Percentiles rank a stretch among this genome's conserved stretches.
phyloP scores from a whole-genome alignment of 2,797 vertebrate genomes.

The Lerista edwardsae region DNA sequence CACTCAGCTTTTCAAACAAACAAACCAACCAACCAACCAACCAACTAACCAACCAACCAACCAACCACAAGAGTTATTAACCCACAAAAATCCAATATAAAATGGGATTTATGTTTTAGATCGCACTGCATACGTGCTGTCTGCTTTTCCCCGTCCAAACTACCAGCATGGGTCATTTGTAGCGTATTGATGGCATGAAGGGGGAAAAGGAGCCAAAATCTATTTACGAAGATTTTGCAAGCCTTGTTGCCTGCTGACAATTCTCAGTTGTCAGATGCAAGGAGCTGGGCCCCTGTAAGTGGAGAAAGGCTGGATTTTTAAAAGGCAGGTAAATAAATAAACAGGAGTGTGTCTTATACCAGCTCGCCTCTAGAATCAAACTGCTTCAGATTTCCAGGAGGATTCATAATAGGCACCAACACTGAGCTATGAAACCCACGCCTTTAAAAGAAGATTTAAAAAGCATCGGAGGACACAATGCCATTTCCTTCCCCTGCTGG shows the following conservation, averaged over 20 bases:
- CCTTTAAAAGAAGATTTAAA: background rate
- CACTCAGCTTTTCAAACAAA: too few species aligned
- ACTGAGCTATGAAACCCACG: background rate
- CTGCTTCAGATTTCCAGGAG: background rate
- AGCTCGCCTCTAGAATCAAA: constrained; percentile 4
- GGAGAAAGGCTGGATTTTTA: too few species aligned
- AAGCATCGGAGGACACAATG: background rate
- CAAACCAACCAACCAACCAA: too few species aligned
- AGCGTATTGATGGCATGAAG: background rate
- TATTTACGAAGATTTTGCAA: background rate
- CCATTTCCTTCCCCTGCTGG: background rate
- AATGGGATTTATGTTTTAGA: too few species aligned
- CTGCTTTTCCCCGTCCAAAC: too few species aligned
- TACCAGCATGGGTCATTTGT: background rate
- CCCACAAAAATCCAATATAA: too few species aligned
- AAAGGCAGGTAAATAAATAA: too few species aligned
- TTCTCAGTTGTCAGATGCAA: background rate
- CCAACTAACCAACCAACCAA: too few species aligned
- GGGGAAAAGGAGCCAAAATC: background rate
- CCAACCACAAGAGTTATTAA: too few species aligned
- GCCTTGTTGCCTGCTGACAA: background rate
- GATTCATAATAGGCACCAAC: background rate
- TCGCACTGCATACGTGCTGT: too few species aligned
- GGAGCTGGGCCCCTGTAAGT: too few species aligned
- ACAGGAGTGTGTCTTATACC: background rate